A percentile compares a stretch with the other conserved stretches of the same genome.
phyloP scores from a whole-genome alignment of 2,888 invertebrate genomes.

The Eurois occulta region DNA sequence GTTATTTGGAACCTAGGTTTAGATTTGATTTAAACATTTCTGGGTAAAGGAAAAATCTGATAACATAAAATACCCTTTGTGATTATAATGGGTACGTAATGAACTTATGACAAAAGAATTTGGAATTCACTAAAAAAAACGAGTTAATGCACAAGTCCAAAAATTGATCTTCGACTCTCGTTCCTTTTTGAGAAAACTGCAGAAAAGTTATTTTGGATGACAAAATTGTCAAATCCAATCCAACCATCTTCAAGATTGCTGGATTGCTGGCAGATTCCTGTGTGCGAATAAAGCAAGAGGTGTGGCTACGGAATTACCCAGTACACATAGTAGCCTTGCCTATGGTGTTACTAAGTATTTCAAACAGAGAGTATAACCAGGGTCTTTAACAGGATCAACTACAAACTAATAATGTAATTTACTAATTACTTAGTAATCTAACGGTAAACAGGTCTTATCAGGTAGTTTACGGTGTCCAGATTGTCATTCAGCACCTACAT shows the following conservation, averaged over 20 bases:
- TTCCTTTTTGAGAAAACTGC: background rate
- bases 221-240: background rate
- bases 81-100: too few species aligned
- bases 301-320: background rate
- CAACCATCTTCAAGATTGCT: background rate
- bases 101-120: background rate
- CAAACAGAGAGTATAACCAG: background rate
- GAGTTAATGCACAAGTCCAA: background rate
- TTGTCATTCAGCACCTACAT: conserved; percentile 49
- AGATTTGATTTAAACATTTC: background rate
- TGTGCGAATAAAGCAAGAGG: background rate
- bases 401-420: conserved; percentile 29
- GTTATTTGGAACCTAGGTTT: background rate
- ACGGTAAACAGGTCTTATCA: conserved; percentile 45
- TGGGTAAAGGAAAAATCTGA: too few species aligned
- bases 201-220: background rate
- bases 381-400: conserved; percentile 10
- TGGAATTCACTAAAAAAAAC: background rate
- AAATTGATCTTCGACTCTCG: background rate
- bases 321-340: background rate
- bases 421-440: conserved; percentile 45
- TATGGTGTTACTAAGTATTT: background rate
- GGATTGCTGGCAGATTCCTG: background rate
- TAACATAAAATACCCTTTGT: too few species aligned
- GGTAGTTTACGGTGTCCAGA: conserved; percentile 39